These are phyloP conservation scores for Miichthys miiuy DNA, from an alignment of 2,797 vertebrate genomes.

Conservation along the genomic window DNA sequence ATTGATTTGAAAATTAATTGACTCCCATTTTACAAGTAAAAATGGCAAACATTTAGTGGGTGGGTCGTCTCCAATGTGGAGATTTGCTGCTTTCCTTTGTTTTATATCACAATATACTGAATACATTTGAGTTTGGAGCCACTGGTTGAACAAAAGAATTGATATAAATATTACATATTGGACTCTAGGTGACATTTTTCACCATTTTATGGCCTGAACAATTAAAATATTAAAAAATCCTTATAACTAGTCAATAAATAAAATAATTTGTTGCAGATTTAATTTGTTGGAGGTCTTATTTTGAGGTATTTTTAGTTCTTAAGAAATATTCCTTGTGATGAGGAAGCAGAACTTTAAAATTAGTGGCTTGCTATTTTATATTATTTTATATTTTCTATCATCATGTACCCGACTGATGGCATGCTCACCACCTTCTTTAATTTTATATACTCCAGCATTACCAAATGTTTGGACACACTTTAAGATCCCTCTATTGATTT, in stretches of 20 bases:
- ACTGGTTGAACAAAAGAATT: neutral
- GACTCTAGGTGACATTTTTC: neutral
- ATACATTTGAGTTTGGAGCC: neutral
- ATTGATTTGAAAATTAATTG: neutral
- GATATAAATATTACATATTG: neutral
- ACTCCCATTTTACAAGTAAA: neutral
- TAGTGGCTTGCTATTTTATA: neutral
- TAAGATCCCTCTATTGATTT: neutral
- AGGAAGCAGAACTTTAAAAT: neutral
- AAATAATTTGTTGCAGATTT: neutral
- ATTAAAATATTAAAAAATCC: neutral
- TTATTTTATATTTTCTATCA: neutral
- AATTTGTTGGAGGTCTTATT: neutral
- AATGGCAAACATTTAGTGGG: neutral
- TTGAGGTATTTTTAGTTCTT: too few species aligned
- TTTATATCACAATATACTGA: neutral
- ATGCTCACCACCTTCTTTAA: neutral
- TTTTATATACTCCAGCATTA: neutral
- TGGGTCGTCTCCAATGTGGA: neutral
- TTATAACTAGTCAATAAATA: neutral
- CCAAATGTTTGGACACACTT: neutral
- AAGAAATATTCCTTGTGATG: neutral
- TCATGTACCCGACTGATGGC: too few species aligned
- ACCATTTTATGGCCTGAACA: neutral
- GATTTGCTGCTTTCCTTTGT: neutral